Percentiles rank a stretch among this genome's conserved stretches.
phyloP scores from a whole-genome alignment of 2,888 invertebrate species.

The Spodoptera picta region DNA sequence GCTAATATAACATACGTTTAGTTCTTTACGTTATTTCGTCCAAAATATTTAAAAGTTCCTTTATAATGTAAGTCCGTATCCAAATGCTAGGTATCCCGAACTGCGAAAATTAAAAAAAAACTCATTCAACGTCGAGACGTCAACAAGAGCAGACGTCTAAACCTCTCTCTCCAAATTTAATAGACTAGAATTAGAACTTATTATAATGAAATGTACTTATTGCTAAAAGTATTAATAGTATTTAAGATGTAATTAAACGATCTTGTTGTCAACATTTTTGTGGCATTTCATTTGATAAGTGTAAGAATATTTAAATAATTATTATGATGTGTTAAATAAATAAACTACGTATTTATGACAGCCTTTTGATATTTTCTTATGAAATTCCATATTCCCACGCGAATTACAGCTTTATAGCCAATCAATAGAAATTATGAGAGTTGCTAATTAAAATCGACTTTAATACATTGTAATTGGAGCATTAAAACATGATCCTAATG shows the following conservation, averaged over 20 bases:
- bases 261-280: slow-evolving; percentile 85
- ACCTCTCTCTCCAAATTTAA: slow-evolving; percentile 80
- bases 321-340: slow-evolving; percentile 85
- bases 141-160: slow-evolving; percentile 60
- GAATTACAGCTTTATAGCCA: no score
- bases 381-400: background rate
- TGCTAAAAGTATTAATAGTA: slow-evolving; percentile 80
- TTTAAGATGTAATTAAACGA: slow-evolving; percentile 73
- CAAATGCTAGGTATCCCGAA: slow-evolving; percentile 66
- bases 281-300: slow-evolving; percentile 81
- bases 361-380: slow-evolving; percentile 66
- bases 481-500: background rate
- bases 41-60: slow-evolving; percentile 79
- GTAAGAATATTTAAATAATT: slow-evolving; percentile 76
- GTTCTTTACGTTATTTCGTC: slow-evolving; percentile 75
- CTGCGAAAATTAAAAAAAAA: slow-evolving; percentile 58
- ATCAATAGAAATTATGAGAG: no score
- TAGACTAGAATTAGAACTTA: slow-evolving; percentile 66
- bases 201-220: slow-evolving; percentile 74
- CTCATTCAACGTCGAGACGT: slow-evolving; percentile 47
- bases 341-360: slow-evolving; percentile 85
- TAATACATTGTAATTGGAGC: slow-evolving; percentile 30
- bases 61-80: slow-evolving; percentile 55
- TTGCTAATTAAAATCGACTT: background rate
- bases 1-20: slow-evolving; percentile 53